Base-by-base conservation (phyloP, 2,888 invertebrate species). In the Lymantria monacha region DNA sequence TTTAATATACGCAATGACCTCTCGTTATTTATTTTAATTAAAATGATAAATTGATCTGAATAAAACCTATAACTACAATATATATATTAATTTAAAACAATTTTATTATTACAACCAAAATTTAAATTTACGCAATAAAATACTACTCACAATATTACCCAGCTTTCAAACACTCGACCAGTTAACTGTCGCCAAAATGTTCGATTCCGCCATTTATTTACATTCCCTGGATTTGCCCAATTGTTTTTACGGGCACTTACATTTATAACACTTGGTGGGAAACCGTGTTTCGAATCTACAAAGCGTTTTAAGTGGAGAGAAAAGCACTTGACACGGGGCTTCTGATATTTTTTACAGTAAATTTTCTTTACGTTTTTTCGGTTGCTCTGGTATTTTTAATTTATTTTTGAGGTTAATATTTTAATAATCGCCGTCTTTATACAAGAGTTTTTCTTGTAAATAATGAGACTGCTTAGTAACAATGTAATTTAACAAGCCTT, bases 201-300 rank as follows among this genome's bases (percentile, higher is more conserved):
- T 54, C 47, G 48, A 49, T 58, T 44, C 51, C 46, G 38, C 43
- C 55, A 54, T 66, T 62, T 66, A 66, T 64, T 67, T 62, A 57
- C 62, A 62, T 62, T 60, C 53, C 31, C 53, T 44, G 49, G 46
- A 59, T 64, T 64, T 55, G 47, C 36, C 37, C 44, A 57, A 59
- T 60, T 57, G 60, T 67, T 64, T 61, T 66, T 61, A 66, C 63
- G 54, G 61, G 43, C 61, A 63, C 66, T 66, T 66, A 66, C 61
- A 61, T 66, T 66, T 66, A 66, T 66, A 66, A 63, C 57, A 63
- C 59, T 66, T 50, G 54, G 57, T 42, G 56, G 53, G 57, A 43
- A 53, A 55, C 53, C 59, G 61, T 55, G 54, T 51, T 55, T 42
- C 53, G 66, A 66, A 66, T 66, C 66, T 56, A 57, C 66, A 66